These are phyloP conservation scores for Epizoanthus ramosus DNA, from an alignment of 92 coral and sea anemone genomes.

Conservation along the genomic window DNA sequence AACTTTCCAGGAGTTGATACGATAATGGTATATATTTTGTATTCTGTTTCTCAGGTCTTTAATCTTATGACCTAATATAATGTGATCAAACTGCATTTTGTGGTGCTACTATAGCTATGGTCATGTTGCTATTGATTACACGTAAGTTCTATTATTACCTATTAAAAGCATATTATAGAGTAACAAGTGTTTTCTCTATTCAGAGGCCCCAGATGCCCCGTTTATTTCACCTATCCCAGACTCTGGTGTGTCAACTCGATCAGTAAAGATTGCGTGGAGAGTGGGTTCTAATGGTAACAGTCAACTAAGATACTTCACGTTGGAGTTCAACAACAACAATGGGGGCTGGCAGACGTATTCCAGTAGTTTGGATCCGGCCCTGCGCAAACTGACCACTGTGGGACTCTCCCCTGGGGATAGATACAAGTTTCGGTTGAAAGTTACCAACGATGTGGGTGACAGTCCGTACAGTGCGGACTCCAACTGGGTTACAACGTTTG, in stretches of 20 bases:
- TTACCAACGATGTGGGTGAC: conserved; percentile 84
- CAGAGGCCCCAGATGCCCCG: conserved; percentile 87
- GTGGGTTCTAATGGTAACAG: conserved; percentile 73
- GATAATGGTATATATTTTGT: too few relatives aligned
- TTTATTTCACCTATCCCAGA: conserved; percentile 85
- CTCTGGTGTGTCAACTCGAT: conserved; percentile 74
- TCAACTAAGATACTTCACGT: conserved; percentile 86
- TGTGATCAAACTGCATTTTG: too few relatives aligned
- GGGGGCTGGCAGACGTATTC: conserved; percentile 88
- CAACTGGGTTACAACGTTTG: conserved; percentile 68
- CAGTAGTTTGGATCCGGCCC: conserved; percentile 53
- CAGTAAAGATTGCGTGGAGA: conserved; percentile 81
- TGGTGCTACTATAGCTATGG: too few relatives aligned
- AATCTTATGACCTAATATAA: too few relatives aligned
- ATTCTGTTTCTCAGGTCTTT: too few relatives aligned
- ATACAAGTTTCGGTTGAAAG: conserved; percentile 88
- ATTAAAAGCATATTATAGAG: not conserved
- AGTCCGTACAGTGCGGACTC: conserved; percentile 89
- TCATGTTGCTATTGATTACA: too few relatives aligned
- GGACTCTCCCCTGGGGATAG: conserved; percentile 81
- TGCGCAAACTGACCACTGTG: conserved; percentile 68
- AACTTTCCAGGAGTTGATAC: too few relatives aligned
- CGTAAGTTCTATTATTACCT: too few relatives aligned
- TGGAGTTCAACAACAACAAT: conserved; percentile 64
- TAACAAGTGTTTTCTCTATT: not conserved